phyloP scores from a whole-genome alignment of 2,113 vertebrate species.

The Oncorhynchus gorbuscha region DNA sequence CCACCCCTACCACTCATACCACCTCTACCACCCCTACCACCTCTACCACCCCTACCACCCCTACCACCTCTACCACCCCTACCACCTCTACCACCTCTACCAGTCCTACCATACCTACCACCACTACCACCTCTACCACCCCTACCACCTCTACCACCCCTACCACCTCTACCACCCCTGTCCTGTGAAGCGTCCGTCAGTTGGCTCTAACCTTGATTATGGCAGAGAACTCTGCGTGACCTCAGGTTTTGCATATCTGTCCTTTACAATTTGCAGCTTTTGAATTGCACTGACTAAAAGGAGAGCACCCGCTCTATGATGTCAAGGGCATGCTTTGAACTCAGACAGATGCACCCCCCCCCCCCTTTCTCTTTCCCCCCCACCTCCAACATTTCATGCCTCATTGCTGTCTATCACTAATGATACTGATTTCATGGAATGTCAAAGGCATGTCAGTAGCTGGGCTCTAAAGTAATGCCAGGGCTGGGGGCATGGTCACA shows the following conservation, averaged over 20 bases:
- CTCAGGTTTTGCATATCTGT: conserved; percentile 68
- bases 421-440: conserved; percentile 58
- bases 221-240: conserved; percentile 66
- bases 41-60: no score
- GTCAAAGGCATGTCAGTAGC: conserved; percentile 54
- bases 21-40: no score
- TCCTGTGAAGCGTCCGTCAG: conserved; percentile 34
- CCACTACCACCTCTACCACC: no score
- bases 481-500: conserved; percentile 34
- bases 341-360: conserved; percentile 53
- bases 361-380: conserved; percentile 18
- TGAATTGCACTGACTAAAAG: conserved; percentile 38
- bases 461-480: conserved; percentile 33
- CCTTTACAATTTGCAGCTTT: conserved; percentile 66
- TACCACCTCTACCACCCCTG: conserved; percentile 1
- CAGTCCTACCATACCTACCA: no score
- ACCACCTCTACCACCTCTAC: no score
- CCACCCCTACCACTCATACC: no score
- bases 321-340: conserved; percentile 74
- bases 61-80: no score
- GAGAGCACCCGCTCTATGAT: conserved; percentile 49
- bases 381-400: conserved; percentile 47
- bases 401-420: conserved; percentile 50
- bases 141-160: no score
- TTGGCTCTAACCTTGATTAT: conserved; percentile 54